Percentiles rank a stretch among this genome's conserved stretches.
Evolutionary conservation across 2,113 vertebrate species (phyloP).

Genomic region (Pterocles burchelli): DNA sequence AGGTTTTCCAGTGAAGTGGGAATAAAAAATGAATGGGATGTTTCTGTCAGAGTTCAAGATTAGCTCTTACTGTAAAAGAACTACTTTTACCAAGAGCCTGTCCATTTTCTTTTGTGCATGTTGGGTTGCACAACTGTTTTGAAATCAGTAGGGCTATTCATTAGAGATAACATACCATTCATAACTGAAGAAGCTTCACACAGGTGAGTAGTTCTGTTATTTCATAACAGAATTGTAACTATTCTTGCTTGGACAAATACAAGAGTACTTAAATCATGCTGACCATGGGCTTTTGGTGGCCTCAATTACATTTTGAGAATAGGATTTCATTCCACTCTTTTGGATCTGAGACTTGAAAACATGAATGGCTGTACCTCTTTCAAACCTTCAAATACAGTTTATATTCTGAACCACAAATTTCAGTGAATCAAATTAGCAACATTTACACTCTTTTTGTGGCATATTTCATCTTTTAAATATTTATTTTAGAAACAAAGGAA

Average conservation of each 20-base stretch:
- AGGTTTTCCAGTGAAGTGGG: not conserved
- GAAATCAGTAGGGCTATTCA: not conserved
- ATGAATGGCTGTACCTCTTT: not conserved
- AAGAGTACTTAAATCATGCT: not conserved
- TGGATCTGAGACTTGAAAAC: not conserved
- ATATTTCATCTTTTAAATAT: not conserved
- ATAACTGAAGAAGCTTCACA: not conserved
- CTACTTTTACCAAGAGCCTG: not conserved
- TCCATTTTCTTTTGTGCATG: not conserved
- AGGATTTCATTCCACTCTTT: not conserved
- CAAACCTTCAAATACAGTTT: not conserved
- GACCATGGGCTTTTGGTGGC: not conserved
- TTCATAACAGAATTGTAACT: not conserved
- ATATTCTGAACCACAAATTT: not conserved
- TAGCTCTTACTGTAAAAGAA: not conserved
- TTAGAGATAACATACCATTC: fast-evolving
- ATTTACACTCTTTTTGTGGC: not conserved
- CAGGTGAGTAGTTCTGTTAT: not conserved
- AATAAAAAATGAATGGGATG: not conserved
- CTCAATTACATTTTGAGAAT: not conserved
- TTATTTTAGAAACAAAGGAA: not conserved
- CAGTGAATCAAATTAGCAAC: not conserved
- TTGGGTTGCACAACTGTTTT: not conserved
- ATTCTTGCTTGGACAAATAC: not conserved
- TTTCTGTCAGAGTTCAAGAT: not conserved